Percentiles rank a stretch among this genome's conserved stretches.
Evolutionary conservation across 2,113 vertebrate genomes (phyloP).

Genomic region (Struthio camelus): DNA sequence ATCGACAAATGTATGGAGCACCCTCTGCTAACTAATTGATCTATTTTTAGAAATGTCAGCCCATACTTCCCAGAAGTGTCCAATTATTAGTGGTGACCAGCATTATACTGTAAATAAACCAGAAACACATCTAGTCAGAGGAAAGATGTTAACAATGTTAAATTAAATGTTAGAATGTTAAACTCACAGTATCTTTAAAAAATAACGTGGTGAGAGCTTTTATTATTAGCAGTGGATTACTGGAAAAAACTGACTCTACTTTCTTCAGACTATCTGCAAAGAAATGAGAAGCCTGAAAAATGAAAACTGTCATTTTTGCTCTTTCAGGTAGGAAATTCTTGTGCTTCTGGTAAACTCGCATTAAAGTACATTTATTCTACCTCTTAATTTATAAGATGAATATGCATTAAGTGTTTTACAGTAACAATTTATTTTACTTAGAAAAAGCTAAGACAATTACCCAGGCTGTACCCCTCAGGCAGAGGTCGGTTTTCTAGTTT

Average conservation of each 20-base stretch:
- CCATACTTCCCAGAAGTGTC: not conserved
- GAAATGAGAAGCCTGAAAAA: not conserved
- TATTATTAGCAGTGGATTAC: not conserved
- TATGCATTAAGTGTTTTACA: not conserved
- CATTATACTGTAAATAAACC: not conserved
- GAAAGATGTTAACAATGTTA: not conserved
- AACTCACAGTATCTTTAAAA: not conserved
- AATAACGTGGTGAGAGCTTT: not conserved
- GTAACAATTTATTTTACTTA: not conserved
- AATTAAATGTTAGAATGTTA: not conserved
- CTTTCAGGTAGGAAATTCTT: not conserved
- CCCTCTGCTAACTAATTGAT: not conserved
- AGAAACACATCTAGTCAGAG: not conserved
- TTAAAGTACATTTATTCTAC: not conserved
- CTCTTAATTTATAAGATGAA: not conserved
- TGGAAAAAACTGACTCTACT: not conserved
- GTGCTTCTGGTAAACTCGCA: not conserved
- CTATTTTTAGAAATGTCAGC: not conserved
- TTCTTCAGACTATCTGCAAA: not conserved
- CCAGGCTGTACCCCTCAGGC: not conserved
- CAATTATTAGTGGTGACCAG: not conserved
- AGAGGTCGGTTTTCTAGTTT: not conserved
- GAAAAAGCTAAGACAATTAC: not conserved
- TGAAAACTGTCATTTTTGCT: not conserved
- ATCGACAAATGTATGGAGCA: not conserved